phyloP scores from a whole-genome alignment of 2,113 vertebrate genomes.

The Mixornis gularis region DNA sequence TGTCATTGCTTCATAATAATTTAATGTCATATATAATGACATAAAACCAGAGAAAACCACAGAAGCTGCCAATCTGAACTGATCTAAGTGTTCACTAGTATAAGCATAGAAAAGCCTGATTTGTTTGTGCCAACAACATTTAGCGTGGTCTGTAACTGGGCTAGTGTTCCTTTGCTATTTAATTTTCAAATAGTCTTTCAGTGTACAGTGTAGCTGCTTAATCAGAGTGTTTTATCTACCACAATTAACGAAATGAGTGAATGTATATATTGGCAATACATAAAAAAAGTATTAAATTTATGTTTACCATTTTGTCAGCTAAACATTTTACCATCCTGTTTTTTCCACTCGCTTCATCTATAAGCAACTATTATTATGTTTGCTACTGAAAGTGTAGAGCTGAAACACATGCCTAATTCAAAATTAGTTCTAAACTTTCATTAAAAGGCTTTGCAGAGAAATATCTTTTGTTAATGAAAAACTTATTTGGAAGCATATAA shows the following conservation, averaged over 20 bases:
- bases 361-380: slow-evolving; percentile 69
- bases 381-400: slow-evolving; percentile 55
- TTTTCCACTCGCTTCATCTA: slow-evolving; percentile 54
- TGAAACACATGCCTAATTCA: slow-evolving; percentile 60
- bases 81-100: slow-evolving; percentile 63
- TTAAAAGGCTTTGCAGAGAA: slow-evolving; percentile 62
- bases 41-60: slow-evolving; percentile 72
- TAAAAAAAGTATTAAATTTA: slow-evolving; percentile 56
- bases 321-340: slow-evolving; percentile 69
- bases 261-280: slow-evolving; percentile 64
- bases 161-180: slow-evolving; percentile 68
- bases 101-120: slow-evolving; percentile 62
- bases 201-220: slow-evolving; percentile 62
- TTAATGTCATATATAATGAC: slow-evolving; percentile 78
- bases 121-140: slow-evolving; percentile 76
- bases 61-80: slow-evolving; percentile 75
- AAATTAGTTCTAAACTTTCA: slow-evolving; percentile 65
- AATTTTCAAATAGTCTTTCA: slow-evolving; percentile 65
- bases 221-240: slow-evolving; percentile 69
- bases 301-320: slow-evolving; percentile 61
- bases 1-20: slow-evolving; percentile 76
- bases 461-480: slow-evolving; percentile 65
- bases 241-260: slow-evolving; percentile 69
- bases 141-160: slow-evolving; percentile 70
- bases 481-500: slow-evolving; percentile 61